Conservation (phyloP, 2,113 vertebrate genomes). For the Hyla sarda region DNA sequence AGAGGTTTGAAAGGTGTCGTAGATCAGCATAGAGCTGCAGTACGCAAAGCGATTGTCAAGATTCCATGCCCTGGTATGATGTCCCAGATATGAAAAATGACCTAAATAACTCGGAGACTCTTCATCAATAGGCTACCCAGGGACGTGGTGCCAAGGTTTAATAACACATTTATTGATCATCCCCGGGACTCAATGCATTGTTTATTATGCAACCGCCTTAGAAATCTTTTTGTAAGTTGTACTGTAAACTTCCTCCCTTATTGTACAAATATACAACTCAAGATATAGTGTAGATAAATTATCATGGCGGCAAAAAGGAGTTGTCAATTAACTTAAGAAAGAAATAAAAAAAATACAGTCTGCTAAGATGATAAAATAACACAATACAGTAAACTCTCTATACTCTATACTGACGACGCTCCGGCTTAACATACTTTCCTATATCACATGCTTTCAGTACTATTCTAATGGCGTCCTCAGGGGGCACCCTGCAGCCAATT, state of each 20-base stretch:
- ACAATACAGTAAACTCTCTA: too few relatives aligned
- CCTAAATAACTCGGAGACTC: slow-evolving; percentile 7
- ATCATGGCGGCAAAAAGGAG: not conserved
- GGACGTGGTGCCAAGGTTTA: slow-evolving; percentile 4
- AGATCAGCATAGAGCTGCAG: not conserved
- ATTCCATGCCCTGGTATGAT: not conserved
- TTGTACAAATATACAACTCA: not conserved
- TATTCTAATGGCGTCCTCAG: too few relatives aligned
- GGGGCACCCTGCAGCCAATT: too few relatives aligned
- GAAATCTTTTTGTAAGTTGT: not conserved
- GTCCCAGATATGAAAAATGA: slow-evolving; percentile 13
- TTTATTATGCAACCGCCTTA: not conserved
- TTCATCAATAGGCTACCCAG: slow-evolving; percentile 39
- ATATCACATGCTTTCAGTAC: too few relatives aligned
- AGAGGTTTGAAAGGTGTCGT: slow-evolving; percentile 7
- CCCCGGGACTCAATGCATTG: not conserved
- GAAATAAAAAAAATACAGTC: too few relatives aligned
- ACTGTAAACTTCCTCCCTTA: not conserved
- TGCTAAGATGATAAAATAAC: too few relatives aligned
- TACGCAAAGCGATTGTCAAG: slow-evolving; percentile 11
- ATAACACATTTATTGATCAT: slow-evolving; percentile 44
- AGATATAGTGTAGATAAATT: not conserved
- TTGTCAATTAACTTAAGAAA: not conserved
- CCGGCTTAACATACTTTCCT: too few relatives aligned
- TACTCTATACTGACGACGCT: too few relatives aligned